Conservation (phyloP, 1,140 invertebrate species). For the Panulirus ornatus region DNA sequence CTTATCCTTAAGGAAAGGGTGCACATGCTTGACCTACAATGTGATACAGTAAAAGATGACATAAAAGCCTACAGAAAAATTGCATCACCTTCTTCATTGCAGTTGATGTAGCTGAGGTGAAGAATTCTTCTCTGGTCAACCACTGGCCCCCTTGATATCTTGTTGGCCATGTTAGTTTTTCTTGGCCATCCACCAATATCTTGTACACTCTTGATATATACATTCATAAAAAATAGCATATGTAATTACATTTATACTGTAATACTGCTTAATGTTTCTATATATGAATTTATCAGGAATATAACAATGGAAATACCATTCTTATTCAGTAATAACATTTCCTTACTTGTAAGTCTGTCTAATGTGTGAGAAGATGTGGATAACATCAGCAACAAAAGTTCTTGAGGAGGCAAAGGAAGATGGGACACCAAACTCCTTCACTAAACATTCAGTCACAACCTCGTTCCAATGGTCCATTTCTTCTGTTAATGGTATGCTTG, state of each 20-base stretch:
- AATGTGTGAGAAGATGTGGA: slow-evolving; percentile 75
- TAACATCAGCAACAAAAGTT: slow-evolving; percentile 66
- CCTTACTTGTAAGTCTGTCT: slow-evolving; percentile 73
- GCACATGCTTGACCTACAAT: too few species aligned
- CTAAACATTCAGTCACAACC: neutral
- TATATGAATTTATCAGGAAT: neutral
- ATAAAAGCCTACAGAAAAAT: too few species aligned
- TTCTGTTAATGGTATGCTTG: slow-evolving; percentile 30
- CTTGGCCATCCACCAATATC: slow-evolving; percentile 4
- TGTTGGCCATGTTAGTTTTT: slow-evolving; percentile 13
- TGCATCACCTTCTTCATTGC: slow-evolving; percentile 76
- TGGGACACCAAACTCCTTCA: slow-evolving; percentile 33
- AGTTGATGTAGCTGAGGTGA: slow-evolving; percentile 69
- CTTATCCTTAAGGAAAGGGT: too few species aligned
- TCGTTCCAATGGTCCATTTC: neutral
- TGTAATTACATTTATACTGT: neutral
- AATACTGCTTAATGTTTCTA: neutral
- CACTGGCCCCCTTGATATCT: slow-evolving; percentile 64
- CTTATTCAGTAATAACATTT: neutral
- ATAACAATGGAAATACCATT: neutral
- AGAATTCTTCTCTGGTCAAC: slow-evolving; percentile 64
- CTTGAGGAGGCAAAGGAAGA: neutral
- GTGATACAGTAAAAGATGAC: too few species aligned
- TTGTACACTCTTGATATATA: slow-evolving; percentile 51
- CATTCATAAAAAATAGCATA: neutral